Evolutionary conservation across 2,888 invertebrate species (phyloP), one percentile per base, ranked within the genome.

Genomic region (Ischnus inquisitorius): DNA sequence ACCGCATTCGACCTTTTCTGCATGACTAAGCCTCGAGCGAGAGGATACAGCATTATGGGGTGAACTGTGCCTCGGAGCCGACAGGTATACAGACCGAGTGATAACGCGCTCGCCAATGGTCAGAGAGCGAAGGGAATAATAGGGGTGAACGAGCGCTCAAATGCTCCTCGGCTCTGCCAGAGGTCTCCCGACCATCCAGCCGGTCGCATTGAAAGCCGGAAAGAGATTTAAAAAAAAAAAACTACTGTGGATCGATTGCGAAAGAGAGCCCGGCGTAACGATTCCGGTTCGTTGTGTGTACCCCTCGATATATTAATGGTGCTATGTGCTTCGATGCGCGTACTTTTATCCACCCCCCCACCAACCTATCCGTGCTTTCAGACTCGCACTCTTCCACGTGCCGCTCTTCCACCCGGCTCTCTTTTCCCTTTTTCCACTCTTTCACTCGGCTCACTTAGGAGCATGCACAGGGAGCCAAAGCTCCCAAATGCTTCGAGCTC

Each of bases 361-460:
- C 16, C 28, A 75, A 82, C 64, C 80, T 75, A 69, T 79, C 64
- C 79, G 68, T 60, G 67, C 74, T 79, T 84, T 76, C 78, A 77
- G 69, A 81, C 65, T 72, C 68, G 76, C 75, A 72, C 78, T 68
- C 78, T 78, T 64, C 67, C 62, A 22, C 68, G 25, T 28, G 69
- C 25, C 65, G 65, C 79, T 80, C 64, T 81, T 69, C 60, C 71
- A 78, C 75, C 12, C 84, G 41, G 57, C 28, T 22, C 25, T 78
- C n/a, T 69, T 78, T 69, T 62, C 39, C 25, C 43, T 43, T 65
- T 51, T 69, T 77, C 68, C 64, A 65, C 81, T 72, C 79, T 82
- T 75, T 77, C 72, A 54, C 72, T 48, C 79, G 83, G 86, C 87
- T 89, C 89, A 87, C 82, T 88, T 80, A 82, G 54, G 8, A 51